Percentiles rank a stretch among this genome's conserved stretches.
These are phyloP conservation scores for Maccullochella peelii DNA, from an alignment of 2,113 vertebrate species.

Conservation along the genomic window DNA sequence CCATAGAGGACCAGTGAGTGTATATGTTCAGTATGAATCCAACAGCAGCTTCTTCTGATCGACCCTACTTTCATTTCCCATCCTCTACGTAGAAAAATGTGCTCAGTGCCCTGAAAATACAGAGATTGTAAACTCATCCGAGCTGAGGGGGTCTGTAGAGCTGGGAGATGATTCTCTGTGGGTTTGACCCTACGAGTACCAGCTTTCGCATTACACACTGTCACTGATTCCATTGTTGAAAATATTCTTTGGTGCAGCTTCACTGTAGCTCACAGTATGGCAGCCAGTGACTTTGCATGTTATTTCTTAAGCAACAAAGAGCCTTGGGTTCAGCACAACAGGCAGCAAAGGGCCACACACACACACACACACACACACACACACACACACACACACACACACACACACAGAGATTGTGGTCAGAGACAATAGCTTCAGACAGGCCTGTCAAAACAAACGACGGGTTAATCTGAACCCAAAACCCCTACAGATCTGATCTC, in stretches of 20 bases:
- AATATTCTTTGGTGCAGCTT: neutral
- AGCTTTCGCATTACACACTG: neutral
- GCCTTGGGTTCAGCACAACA: conserved; percentile 6
- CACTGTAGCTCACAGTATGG: neutral
- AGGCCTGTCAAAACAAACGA: conserved; percentile 30
- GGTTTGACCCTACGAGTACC: neutral
- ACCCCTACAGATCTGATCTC: conserved; percentile 27
- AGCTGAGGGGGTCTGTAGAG: neutral
- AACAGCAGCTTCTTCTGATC: too few species aligned
- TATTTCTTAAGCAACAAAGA: neutral
- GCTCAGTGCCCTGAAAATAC: too few species aligned
- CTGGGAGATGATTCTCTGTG: neutral
- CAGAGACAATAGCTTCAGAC: conserved; percentile 23
- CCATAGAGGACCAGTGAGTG: neutral
- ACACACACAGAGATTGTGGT: conserved; percentile 1
- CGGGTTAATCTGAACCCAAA: conserved; percentile 17
- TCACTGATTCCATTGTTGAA: neutral
- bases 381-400: neutral
- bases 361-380: neutral
- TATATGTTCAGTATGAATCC: neutral
- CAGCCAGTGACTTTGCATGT: neutral
- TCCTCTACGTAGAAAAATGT: too few species aligned
- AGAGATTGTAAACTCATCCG: too few species aligned
- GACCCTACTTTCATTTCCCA: too few species aligned
- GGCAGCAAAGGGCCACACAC: conserved; percentile 22